Evolutionary conservation across 1,140 invertebrate genomes (phyloP), one percentile per base, ranked within the genome.

Genomic region (Apolygus lucorum): DNA sequence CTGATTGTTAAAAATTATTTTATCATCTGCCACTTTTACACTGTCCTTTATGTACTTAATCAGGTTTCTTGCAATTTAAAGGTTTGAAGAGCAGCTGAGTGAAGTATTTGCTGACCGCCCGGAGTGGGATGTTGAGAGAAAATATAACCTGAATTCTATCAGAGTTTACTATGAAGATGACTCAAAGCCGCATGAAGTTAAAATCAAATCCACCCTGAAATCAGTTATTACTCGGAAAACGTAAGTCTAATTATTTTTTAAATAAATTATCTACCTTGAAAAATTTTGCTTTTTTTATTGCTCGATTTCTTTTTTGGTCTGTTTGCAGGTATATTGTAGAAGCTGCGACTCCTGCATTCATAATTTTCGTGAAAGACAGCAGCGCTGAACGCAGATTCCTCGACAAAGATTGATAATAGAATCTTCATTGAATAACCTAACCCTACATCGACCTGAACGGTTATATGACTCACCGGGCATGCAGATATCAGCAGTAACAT

Each of bases 151-250:
- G 8, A 79, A 84, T 2, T 86, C 80, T 62, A 76, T 96, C 34
- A 84, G 87, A 79, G 81, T 95, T 21, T 95, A 91, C 78, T 95
- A 87, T 79, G 91, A 94, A 80, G 86, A 90, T 73, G 79, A 79
- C 71, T 81, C 87, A 68, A 80, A 82, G 73, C 78, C 92, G 1
- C 83, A 88, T 76, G 80, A 84, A 74, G 81, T 92, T 17, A 78
- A 87, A 72, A 76, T 82, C 0, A 78, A 79, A 13, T 81, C 82
- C 69, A 85, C 85, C 0, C 80, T 95, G 2, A 77, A 81, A 11
- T 79, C 89, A 72, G 83, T 89, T 70, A 78, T 94, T 52, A 78
- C 80, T 68, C 77, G 85, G 67, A 80, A 87, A 74, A 84, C 83
- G 86, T 90, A 79, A 79, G 75, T 75, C 70, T 54, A 21, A 17